Evolutionary conservation across 2,113 vertebrate species (phyloP).

Genomic region (Onychostruthus taczanowskii): DNA sequence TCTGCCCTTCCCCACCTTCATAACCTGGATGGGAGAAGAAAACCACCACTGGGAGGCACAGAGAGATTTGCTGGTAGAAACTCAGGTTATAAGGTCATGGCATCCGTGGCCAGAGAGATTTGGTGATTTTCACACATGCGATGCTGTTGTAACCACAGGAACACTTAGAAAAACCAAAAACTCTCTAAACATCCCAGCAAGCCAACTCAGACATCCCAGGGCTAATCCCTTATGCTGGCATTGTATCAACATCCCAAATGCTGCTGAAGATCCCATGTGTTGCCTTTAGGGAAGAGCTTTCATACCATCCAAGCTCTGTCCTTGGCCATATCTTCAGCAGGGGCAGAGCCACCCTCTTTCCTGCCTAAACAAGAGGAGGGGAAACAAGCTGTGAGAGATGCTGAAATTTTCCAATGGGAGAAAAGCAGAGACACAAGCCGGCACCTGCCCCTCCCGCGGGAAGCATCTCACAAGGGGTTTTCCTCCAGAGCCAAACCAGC

Average conservation of each 20-base stretch:
- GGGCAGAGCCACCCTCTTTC: neutral
- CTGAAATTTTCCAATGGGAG: neutral
- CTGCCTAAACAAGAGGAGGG: neutral
- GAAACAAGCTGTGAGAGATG: neutral
- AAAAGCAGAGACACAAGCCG: neutral
- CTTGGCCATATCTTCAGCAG: neutral
- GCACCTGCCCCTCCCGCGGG: neutral
- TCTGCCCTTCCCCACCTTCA: neutral
- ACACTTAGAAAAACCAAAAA: conserved; percentile 36
- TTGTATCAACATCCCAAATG: neutral
- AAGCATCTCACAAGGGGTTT: neutral
- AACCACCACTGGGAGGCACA: neutral
- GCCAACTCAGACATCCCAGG: conserved; percentile 6
- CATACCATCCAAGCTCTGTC: neutral
- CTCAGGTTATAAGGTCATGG: neutral
- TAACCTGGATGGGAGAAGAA: neutral
- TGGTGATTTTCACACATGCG: neutral
- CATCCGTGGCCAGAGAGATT: neutral
- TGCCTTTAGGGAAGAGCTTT: neutral
- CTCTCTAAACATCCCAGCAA: conserved; percentile 39
- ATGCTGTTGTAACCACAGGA: conserved; percentile 31
- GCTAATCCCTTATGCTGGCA: conserved; percentile 31
- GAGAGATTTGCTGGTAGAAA: neutral
- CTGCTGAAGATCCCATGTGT: neutral
- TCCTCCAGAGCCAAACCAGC: neutral